Percentiles rank a stretch among this genome's conserved stretches.
phyloP scores from a whole-genome alignment of 2,797 vertebrate species.

The Leuciscus waleckii region DNA sequence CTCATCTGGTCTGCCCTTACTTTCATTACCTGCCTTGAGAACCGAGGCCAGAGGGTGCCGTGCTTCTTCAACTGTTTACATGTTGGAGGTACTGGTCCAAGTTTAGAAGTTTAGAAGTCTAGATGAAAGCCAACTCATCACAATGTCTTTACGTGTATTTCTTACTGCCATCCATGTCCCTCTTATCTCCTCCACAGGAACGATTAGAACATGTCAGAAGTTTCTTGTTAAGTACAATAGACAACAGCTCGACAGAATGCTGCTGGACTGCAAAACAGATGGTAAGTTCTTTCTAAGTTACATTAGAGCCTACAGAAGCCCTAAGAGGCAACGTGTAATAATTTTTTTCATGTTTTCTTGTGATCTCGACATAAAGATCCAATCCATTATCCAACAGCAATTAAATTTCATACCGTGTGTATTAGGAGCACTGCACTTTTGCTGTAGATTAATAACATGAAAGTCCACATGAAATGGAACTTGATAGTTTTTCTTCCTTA shows the following conservation, averaged over 20 bases:
- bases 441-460: too few relatives aligned
- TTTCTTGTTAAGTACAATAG: conserved; percentile 92
- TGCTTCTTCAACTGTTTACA: conserved; percentile 90
- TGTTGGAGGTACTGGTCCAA: conserved; percentile 83
- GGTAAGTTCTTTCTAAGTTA: conserved; percentile 72
- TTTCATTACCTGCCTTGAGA: conserved; percentile 86
- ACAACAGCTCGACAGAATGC: conserved; percentile 83
- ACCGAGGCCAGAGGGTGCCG: conserved; percentile 77
- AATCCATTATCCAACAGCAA: background rate
- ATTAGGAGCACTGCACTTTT: too few relatives aligned
- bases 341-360: background rate
- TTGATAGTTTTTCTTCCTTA: too few relatives aligned
- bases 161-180: background rate
- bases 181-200: conserved; percentile 77
- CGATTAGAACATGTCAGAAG: conserved; percentile 94
- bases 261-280: conserved; percentile 85
- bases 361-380: background rate
- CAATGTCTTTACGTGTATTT: background rate
- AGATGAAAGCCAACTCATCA: background rate
- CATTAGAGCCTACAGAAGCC: background rate
- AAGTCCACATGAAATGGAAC: too few relatives aligned
- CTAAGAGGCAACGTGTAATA: too few relatives aligned
- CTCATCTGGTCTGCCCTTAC: conserved; percentile 91
- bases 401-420: background rate
- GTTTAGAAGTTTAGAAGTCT: background rate